Evolutionary conservation across 2,797 vertebrate genomes (phyloP).

Genomic region (Myripristis jacobus): DNA sequence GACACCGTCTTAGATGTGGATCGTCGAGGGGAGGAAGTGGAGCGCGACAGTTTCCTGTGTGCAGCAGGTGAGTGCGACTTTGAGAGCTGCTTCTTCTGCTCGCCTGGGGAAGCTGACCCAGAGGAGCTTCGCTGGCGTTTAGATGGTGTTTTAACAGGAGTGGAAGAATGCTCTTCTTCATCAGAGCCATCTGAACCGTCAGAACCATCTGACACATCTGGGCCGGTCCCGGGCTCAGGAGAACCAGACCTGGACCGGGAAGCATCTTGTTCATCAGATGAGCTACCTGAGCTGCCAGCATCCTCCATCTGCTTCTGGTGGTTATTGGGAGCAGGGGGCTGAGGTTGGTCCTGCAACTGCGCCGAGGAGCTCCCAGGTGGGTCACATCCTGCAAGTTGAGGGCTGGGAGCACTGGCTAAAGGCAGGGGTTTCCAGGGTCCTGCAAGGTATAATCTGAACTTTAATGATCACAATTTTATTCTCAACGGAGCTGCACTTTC

Average conservation of each 20-base stretch:
- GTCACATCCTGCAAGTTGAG: neutral
- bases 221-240: slow-evolving; percentile 50
- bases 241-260: slow-evolving; percentile 77
- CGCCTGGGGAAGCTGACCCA: slow-evolving; percentile 66
- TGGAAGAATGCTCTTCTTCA: slow-evolving; percentile 51
- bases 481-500: neutral
- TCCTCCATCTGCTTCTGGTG: slow-evolving; percentile 22
- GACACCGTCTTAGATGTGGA: slow-evolving; percentile 77
- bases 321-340: slow-evolving; percentile 27
- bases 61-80: slow-evolving; percentile 74
- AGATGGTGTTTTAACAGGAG: slow-evolving; percentile 54
- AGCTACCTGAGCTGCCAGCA: slow-evolving; percentile 15
- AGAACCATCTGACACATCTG: slow-evolving; percentile 51
- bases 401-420: slow-evolving; percentile 35
- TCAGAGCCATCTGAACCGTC: slow-evolving; percentile 57
- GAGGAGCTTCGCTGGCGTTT: slow-evolving; percentile 63
- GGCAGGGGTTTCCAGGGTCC: slow-evolving; percentile 78
- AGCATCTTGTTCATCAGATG: slow-evolving; percentile 47
- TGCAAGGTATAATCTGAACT: slow-evolving; percentile 15
- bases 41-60: slow-evolving; percentile 74
- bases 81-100: slow-evolving; percentile 68
- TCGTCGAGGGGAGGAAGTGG: slow-evolving; percentile 71
- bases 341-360: slow-evolving; percentile 45
- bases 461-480: neutral
- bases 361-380: slow-evolving; percentile 39